A percentile compares a stretch with the other conserved stretches of the same genome.
Evolutionary conservation across 2,113 vertebrate species (phyloP).

Genomic region (Gymnobelideus leadbeateri): DNA sequence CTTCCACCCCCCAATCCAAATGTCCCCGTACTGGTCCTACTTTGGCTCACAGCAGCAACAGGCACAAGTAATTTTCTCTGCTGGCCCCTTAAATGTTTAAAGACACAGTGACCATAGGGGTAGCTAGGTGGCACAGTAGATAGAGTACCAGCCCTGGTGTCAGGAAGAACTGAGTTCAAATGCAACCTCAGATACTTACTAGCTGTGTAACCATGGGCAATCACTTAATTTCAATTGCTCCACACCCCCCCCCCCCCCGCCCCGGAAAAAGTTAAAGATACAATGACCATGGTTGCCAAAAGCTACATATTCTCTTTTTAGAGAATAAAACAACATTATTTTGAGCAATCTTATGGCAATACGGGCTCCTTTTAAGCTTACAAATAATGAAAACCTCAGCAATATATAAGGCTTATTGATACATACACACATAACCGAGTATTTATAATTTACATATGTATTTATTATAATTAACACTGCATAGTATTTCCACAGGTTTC

Average conservation of each 20-base stretch:
- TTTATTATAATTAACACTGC: neutral
- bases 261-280: too few species aligned
- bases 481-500: neutral
- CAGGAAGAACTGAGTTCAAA: neutral
- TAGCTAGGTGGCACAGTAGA: too few species aligned
- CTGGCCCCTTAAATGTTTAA: neutral
- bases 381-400: neutral
- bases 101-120: neutral
- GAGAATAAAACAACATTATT: neutral
- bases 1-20: neutral
- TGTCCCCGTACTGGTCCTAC: neutral
- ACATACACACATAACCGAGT: neutral
- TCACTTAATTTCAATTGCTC: neutral
- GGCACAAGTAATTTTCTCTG: neutral
- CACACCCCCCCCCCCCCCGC: too few species aligned
- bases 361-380: neutral
- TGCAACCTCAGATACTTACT: neutral
- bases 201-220: neutral
- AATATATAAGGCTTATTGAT: neutral
- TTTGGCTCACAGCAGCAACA: neutral
- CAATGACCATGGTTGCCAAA: neutral
- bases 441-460: neutral
- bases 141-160: too few species aligned
- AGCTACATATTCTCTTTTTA: neutral
- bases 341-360: neutral